These are phyloP conservation scores for Oscheius sp. DNA, from an alignment of 2,888 invertebrate species.

Conservation along the genomic window DNA sequence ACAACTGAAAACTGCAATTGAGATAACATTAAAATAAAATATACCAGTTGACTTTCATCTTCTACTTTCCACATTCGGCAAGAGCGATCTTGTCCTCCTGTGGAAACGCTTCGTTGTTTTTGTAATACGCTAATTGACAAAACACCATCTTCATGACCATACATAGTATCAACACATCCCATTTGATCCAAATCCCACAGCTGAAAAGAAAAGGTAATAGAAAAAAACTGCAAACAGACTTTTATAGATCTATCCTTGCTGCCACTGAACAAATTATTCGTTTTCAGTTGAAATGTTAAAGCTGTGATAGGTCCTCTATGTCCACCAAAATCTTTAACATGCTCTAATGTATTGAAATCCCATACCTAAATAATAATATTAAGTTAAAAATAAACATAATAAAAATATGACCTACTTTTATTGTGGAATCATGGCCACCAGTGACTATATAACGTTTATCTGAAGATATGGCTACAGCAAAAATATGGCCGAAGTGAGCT, in stretches of 20 bases:
- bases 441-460: conserved; percentile 65
- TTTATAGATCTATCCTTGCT: conserved; percentile 66
- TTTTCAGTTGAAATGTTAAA: conserved; percentile 59
- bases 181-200: conserved; percentile 96
- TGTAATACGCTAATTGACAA: conserved; percentile 88
- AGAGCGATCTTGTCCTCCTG: conserved; percentile 85
- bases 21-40: not conserved
- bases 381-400: no score
- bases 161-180: conserved; percentile 78
- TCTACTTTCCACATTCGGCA: conserved; percentile 94
- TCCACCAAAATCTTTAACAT: conserved; percentile 61
- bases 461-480: conserved; percentile 64
- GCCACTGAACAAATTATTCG: conserved; percentile 65
- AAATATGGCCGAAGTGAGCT: conserved; percentile 63
- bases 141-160: conserved; percentile 90
- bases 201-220: no score
- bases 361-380: no score
- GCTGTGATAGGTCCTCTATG: conserved; percentile 66
- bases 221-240: no score
- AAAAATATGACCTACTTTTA: conserved; percentile 47
- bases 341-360: conserved; percentile 61
- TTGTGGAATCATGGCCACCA: conserved; percentile 65
- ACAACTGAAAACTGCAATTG: conserved; percentile 41
- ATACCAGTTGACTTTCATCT: conserved; percentile 93
- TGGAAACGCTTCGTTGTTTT: conserved; percentile 86